These are phyloP conservation scores for Baccha elongata DNA, from an alignment of 2,888 invertebrate species.

Conservation along the genomic window DNA sequence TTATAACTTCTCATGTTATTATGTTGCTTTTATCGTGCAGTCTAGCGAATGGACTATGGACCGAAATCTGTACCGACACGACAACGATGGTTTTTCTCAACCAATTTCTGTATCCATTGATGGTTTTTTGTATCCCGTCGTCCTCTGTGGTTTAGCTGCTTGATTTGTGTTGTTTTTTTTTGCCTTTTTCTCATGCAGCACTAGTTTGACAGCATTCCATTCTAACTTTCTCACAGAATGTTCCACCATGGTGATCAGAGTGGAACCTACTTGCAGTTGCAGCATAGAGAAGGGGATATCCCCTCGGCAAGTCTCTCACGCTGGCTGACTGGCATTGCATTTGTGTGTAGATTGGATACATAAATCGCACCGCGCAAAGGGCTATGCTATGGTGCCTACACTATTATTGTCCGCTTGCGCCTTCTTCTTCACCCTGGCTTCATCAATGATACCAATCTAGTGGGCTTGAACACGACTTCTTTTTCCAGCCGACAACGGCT, in stretches of 20 bases:
- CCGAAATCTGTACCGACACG: constrained; percentile 68
- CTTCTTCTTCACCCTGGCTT: constrained; percentile 60
- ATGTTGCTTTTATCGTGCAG: constrained; percentile 57
- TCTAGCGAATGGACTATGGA: constrained; percentile 70
- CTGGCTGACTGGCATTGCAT: constrained; percentile 20
- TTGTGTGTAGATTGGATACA: constrained; percentile 49
- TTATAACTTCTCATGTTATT: constrained; percentile 46
- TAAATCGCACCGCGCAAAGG: constrained; percentile 65
- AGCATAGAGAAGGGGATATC: constrained; percentile 32
- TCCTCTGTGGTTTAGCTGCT: constrained; percentile 62
- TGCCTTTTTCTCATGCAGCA: constrained; percentile 58
- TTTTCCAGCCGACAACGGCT: constrained; percentile 27
- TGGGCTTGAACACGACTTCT: constrained; percentile 63
- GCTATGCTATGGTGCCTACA: constrained; percentile 40
- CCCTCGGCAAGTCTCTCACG: constrained; percentile 60
- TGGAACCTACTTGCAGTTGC: constrained; percentile 18
- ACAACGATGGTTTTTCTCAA: constrained; percentile 59
- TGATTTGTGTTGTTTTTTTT: constrained; percentile 57
- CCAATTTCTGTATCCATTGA: constrained; percentile 72
- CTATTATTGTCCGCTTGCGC: constrained; percentile 63
- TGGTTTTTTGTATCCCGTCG: constrained; percentile 73
- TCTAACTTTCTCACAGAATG: constrained; percentile 76
- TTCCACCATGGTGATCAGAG: constrained; percentile 27
- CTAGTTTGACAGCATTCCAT: constrained; percentile 76
- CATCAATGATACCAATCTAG: constrained; percentile 72